A percentile compares a stretch with the other conserved stretches of the same genome.
Conservation (phyloP, 2,888 invertebrate genomes). For the Netelia virgata region DNA sequence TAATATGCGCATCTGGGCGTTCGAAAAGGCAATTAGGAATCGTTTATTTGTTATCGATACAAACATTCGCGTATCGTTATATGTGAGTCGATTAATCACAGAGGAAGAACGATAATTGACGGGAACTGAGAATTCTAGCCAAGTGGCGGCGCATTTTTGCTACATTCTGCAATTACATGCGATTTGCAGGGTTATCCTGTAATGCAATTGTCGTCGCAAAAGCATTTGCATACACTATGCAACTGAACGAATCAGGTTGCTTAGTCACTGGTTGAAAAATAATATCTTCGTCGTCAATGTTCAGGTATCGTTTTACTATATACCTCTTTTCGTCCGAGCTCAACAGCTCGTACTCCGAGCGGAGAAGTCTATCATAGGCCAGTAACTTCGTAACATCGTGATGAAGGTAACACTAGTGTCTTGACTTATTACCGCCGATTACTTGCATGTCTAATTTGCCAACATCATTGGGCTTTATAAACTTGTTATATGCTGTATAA, state of each 20-base stretch:
- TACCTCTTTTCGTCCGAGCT: slow-evolving; percentile 31
- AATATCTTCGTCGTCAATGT: slow-evolving; percentile 3
- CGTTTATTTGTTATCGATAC: too few relatives aligned
- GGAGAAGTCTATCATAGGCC: slow-evolving; percentile 45
- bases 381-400: slow-evolving; percentile 22
- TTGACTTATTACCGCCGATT: slow-evolving; percentile 44
- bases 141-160: slow-evolving; percentile 38
- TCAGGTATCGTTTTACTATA: slow-evolving; percentile 40
- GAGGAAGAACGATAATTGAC: slow-evolving; percentile 18
- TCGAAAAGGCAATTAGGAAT: too few relatives aligned
- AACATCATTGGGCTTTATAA: slow-evolving; percentile 26
- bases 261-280: slow-evolving; percentile 7
- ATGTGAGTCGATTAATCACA: not conserved
- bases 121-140: not conserved
- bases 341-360: slow-evolving; percentile 20
- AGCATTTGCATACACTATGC: slow-evolving; percentile 54
- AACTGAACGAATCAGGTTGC: slow-evolving; percentile 49
- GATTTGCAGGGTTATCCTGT: slow-evolving; percentile 4
- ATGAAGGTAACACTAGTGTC: slow-evolving; percentile 56
- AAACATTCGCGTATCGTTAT: too few relatives aligned
- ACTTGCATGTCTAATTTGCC: slow-evolving; percentile 52
- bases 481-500: slow-evolving; percentile 11
- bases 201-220: slow-evolving; percentile 52
- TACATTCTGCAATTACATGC: slow-evolving; percentile 35
- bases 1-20: too few relatives aligned